Percentiles rank a stretch among this genome's conserved stretches.
These are phyloP conservation scores for Diadophis punctatus DNA, from an alignment of 2,113 vertebrate genomes.

Conservation along the genomic window DNA sequence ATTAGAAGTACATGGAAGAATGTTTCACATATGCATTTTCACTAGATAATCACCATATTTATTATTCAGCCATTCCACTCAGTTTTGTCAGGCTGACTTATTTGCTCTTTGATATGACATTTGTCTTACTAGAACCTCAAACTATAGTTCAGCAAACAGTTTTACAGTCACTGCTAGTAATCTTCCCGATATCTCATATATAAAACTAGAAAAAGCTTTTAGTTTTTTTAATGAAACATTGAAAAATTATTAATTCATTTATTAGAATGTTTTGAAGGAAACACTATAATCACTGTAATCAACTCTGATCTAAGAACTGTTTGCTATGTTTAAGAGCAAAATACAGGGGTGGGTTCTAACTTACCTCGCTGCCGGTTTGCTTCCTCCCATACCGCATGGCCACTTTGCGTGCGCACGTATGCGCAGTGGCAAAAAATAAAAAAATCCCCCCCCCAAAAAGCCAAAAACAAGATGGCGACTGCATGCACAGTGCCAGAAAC, in stretches of 20 bases:
- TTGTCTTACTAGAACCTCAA: conserved; percentile 25
- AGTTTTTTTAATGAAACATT: not conserved
- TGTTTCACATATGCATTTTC: not conserved
- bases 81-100: conserved; percentile 35
- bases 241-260: not conserved
- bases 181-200: not conserved
- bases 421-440: too few relatives aligned
- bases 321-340: not conserved
- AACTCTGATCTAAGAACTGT: not conserved
- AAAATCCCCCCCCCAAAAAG: too few relatives aligned
- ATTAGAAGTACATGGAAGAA: conserved; percentile 3
- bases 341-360: not conserved
- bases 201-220: not conserved
- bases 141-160: conserved; percentile 26
- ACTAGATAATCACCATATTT: conserved; percentile 38
- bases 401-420: too few relatives aligned
- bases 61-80: conserved; percentile 41
- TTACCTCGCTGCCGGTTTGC: too few relatives aligned
- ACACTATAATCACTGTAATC: not conserved
- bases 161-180: conserved; percentile 31
- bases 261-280: not conserved
- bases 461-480: too few relatives aligned
- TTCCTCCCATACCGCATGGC: too few relatives aligned
- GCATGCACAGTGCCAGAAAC: too few relatives aligned
- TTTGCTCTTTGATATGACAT: conserved; percentile 32